These are phyloP conservation scores for Litocranius walleri DNA, from an alignment of 2,113 vertebrate species.

Conservation along the genomic window DNA sequence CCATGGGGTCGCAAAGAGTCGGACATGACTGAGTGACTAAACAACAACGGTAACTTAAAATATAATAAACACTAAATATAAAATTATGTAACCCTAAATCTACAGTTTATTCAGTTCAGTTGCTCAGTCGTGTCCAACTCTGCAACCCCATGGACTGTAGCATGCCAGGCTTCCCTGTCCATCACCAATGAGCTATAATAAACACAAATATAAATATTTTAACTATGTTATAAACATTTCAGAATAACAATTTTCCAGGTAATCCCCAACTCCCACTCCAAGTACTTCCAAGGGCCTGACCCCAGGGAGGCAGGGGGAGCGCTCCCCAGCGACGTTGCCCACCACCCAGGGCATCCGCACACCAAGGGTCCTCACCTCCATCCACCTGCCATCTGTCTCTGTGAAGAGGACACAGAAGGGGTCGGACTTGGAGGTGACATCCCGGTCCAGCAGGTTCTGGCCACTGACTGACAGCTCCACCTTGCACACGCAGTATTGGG, in stretches of 20 bases:
- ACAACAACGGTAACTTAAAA: background rate
- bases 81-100: background rate
- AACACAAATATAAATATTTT: background rate
- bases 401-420: slow-evolving; percentile 97
- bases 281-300: background rate
- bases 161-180: background rate
- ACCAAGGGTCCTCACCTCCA: slow-evolving; percentile 86
- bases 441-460: slow-evolving; percentile 92
- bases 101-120: background rate
- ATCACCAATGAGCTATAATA: background rate
- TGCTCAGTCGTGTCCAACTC: background rate
- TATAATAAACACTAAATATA: background rate
- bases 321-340: background rate
- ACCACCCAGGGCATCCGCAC: rapidly evolving
- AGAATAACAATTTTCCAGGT: background rate
- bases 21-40: background rate
- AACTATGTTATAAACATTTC: background rate
- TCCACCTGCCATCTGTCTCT: slow-evolving; percentile 92
- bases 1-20: background rate
- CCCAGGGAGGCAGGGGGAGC: background rate
- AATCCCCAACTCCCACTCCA: background rate
- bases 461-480: slow-evolving; percentile 94
- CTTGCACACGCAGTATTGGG: slow-evolving; percentile 92
- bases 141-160: background rate
- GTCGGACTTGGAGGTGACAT: slow-evolving; percentile 98